A percentile compares a stretch with the other conserved stretches of the same genome.
phyloP scores from a whole-genome alignment of 2,888 invertebrate genomes.

The Smittia sp. region DNA sequence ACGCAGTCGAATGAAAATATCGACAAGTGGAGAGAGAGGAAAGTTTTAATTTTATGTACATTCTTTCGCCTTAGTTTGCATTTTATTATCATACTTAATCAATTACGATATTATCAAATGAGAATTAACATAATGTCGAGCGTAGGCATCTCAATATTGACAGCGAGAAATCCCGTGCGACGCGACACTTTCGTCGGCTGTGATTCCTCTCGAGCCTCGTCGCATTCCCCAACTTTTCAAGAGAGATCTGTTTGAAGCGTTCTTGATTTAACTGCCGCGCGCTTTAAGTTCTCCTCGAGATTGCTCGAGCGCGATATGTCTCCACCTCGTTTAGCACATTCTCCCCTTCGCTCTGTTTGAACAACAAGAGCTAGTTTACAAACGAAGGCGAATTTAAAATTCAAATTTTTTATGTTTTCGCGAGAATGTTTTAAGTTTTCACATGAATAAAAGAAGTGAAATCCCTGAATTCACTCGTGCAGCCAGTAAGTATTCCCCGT shows the following conservation, averaged over 20 bases:
- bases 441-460: not conserved
- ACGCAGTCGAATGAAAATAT: slow-evolving; percentile 17
- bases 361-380: slow-evolving; percentile 11
- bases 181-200: not conserved
- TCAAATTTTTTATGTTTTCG: slow-evolving; percentile 15
- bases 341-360: not conserved
- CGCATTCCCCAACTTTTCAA: not conserved
- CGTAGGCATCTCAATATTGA: slow-evolving; percentile 14
- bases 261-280: not conserved
- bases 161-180: not conserved
- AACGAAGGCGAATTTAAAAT: slow-evolving; percentile 5
- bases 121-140: slow-evolving; percentile 15
- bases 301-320: not conserved
- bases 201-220: not conserved
- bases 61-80: slow-evolving; percentile 37
- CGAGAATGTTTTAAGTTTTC: not conserved
- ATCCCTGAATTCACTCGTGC: not conserved
- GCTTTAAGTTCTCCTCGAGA: not conserved
- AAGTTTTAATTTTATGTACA: slow-evolving; percentile 40
- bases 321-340: not conserved
- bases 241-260: too few relatives aligned
- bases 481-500: slow-evolving; percentile 15
- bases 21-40: slow-evolving; percentile 15
- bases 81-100: slow-evolving; percentile 39
- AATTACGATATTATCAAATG: slow-evolving; percentile 33